Conservation (phyloP, 2,113 vertebrate species). For the Melanocharis versteri region DNA sequence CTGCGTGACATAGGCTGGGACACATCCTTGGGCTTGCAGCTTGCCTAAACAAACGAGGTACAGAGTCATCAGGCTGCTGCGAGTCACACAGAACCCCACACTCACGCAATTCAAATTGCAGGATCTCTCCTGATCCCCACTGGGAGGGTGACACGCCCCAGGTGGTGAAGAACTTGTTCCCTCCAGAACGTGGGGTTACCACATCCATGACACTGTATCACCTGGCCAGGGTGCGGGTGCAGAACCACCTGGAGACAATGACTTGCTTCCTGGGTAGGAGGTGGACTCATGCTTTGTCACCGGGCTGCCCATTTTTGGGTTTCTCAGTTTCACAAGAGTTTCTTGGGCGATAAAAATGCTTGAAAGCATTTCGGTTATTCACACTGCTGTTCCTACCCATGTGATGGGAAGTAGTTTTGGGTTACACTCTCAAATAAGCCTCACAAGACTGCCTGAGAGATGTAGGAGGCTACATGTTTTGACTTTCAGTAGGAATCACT, state of each 20-base stretch:
- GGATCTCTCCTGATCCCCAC: background rate
- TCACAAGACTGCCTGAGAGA: background rate
- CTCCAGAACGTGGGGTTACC: background rate
- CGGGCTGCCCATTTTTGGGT: background rate
- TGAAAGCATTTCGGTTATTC: background rate
- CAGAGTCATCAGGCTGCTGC: background rate
- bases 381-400: background rate
- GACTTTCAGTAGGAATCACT: background rate
- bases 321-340: background rate
- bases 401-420: background rate
- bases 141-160: background rate
- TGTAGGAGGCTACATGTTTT: background rate
- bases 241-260: background rate
- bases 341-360: background rate
- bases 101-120: background rate
- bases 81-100: background rate
- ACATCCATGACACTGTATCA: rapidly evolving
- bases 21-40: background rate
- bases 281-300: background rate
- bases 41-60: background rate
- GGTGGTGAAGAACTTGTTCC: background rate
- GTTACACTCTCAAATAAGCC: background rate
- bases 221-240: rapidly evolving
- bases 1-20: background rate
- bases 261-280: background rate